Evolutionary conservation across 2,888 invertebrate species (phyloP).

Genomic region (Diogma glabrata): DNA sequence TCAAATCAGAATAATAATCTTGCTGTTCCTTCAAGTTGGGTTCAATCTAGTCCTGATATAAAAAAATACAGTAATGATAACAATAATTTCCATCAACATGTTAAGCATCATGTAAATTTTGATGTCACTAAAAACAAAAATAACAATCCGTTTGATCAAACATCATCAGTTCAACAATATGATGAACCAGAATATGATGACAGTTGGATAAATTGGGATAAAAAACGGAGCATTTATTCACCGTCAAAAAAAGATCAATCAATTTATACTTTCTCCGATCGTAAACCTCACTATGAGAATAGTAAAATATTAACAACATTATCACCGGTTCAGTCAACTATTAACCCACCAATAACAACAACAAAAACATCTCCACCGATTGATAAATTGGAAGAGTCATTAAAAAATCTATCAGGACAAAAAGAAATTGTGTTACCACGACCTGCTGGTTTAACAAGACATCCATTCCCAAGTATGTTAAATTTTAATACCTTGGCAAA

Average conservation of each 20-base stretch:
- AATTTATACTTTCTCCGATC: slow-evolving; percentile 16
- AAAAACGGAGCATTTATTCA: slow-evolving; percentile 34
- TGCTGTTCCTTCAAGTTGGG: neutral
- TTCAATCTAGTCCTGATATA: slow-evolving; percentile 11
- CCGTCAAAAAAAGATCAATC: slow-evolving; percentile 16
- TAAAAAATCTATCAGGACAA: slow-evolving; percentile 36
- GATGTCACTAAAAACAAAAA: too few species aligned
- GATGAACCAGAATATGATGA: slow-evolving; percentile 35
- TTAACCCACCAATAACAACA: slow-evolving; percentile 5
- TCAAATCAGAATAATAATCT: neutral
- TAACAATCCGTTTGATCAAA: slow-evolving; percentile 17
- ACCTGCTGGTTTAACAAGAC: slow-evolving; percentile 43
- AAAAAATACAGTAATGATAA: slow-evolving; percentile 15
- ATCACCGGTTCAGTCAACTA: slow-evolving; percentile 9
- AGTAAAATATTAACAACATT: slow-evolving; percentile 3
- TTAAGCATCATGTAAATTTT: too few species aligned
- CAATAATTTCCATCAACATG: neutral
- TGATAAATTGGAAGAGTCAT: slow-evolving; percentile 7
- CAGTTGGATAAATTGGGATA: slow-evolving; percentile 34
- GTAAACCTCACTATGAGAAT: slow-evolving; percentile 15
- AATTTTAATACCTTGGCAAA: slow-evolving; percentile 14
- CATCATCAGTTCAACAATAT: slow-evolving; percentile 16
- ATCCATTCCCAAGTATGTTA: slow-evolving; percentile 42
- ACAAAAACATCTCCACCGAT: slow-evolving; percentile 36
- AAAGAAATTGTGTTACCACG: slow-evolving; percentile 52